Evolutionary conservation across 2,888 invertebrate genomes (phyloP).

Genomic region (Drosophila multiciliata): DNA sequence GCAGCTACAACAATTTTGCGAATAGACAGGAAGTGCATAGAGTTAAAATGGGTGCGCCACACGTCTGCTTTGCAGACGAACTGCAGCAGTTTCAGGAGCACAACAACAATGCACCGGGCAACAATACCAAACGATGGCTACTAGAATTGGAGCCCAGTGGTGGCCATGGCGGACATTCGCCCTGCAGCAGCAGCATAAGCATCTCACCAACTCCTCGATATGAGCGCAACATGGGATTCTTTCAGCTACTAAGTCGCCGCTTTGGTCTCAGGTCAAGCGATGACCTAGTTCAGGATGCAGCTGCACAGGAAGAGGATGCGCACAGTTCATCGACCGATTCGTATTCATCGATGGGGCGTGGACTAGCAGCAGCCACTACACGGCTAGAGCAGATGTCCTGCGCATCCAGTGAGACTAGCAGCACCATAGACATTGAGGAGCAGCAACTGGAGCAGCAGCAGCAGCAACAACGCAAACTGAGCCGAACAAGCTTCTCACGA

Average conservation of each 20-base stretch:
- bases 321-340: conserved; percentile 85
- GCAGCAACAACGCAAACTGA: conserved; percentile 60
- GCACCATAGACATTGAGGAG: conserved; percentile 86
- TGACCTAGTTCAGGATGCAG: conserved; percentile 81
- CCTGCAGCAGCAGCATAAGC: conserved; percentile 67
- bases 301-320: conserved; percentile 84
- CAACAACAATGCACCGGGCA: conserved; percentile 28
- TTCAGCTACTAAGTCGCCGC: conserved; percentile 88
- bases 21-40: conserved; percentile 14
- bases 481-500: conserved; percentile 82
- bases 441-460: conserved; percentile 58
- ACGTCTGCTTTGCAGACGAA: conserved; percentile 80
- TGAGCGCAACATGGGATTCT: conserved; percentile 88
- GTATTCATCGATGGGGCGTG: conserved; percentile 72
- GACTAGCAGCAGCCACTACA: conserved; percentile 45
- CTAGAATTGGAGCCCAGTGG: conserved; percentile 52
- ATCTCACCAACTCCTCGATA: conserved; percentile 86
- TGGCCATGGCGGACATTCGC: conserved; percentile 70
- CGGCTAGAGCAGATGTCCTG: conserved; percentile 80
- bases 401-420: conserved; percentile 87
- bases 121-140: conserved; percentile 49
- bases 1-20: conserved; percentile 5
- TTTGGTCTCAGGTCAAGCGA: conserved; percentile 87
- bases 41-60: conserved; percentile 67
- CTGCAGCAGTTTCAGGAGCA: conserved; percentile 42